Evolutionary conservation across 35 echinoderm and acorn worm genomes (phyloP), one percentile per base, ranked within the genome.

Genomic region (Strongylocentrotus purpuratus): DNA sequence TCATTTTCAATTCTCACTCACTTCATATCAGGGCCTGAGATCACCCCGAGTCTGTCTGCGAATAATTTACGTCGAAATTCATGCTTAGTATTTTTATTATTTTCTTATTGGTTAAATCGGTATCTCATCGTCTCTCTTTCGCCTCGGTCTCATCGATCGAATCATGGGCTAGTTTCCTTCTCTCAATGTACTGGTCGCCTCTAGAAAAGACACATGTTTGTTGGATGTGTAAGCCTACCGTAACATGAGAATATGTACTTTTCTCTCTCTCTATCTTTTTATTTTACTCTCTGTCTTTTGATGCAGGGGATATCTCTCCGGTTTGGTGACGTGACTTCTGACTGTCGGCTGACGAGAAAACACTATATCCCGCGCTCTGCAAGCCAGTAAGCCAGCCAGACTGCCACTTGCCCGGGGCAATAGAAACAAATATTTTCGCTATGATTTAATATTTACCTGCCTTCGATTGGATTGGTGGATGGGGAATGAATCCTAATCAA

Each of bases 401-500:
- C 87, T 89, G 87, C 87, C 87, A 78, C 65, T 78, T 78, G 65
- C 87, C 87, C 32, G 12, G 87, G 87, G 87, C 87, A 45, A 89
- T 45, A 45, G 87, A 25, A 89, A 46, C 87, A 89, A 89, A 89
- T 89, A 89, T 89, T 89, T 89, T 89, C 32, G 87, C 87, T 46
- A 89, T 89, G 87, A 33, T 89, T 89, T 89, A 46, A 89, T 89
- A 89, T 89, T 89, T 89, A 89, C 87, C 87, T 46, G 12, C 18
- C 32, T 9, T 89, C 87, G 87, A 46, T 11, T 89, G 45, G 32
- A 33, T 89, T 89, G 33, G 32, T 89, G 33, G 87, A 89, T 45
- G 87, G 87, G 32, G n/a, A 11, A 46, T 89, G 32, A 45, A 46
- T 46, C 33, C 45, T 33, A 89, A 89, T 89, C 32, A 22, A 25